Evolutionary conservation across 2,113 vertebrate genomes (phyloP), one percentile per base, ranked within the genome.

Genomic region (Terrapene triunguis): DNA sequence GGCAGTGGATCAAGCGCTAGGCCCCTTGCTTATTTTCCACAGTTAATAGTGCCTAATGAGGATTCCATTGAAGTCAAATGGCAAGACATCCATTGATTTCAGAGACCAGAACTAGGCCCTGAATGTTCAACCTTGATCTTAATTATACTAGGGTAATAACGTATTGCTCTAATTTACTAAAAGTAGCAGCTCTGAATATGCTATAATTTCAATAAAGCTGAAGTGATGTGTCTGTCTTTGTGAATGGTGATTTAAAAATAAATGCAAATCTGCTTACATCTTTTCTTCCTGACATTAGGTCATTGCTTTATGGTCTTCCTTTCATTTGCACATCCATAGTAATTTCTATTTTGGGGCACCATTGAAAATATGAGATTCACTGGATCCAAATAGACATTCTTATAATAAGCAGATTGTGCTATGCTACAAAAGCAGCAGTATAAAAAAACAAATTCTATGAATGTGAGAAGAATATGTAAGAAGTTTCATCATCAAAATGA

Each of bases 211-310:
- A 96, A 95, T 97, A 96, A 87, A 22, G 78, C 87, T 95, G 96
- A 97, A 96, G 91, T 4, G 96, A 97, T 91, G 93, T 97, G 95
- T 98, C 97, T 98, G 96, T 97, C 97, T 98, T 95, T 96, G 93
- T 96, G 97, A 98, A 98, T 98, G 95, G 97, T 96, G 97, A 98
- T 98, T 98, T 86, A 91, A 95, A 96, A 98, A 97, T 96, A 96
- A 97, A 98, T 92, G 97, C 97, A 98, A 98, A 98, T 98, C 96
- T 94, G 96, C 97, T 98, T 97, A 96, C 97, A 98, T 98, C 96
- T 98, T 97, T 98, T 96, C 96, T 98, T 97, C 95, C 97, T 98
- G 98, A 98, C 97, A 98, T 85, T 95, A 98, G 97, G 98, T 98
- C 98, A 98, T 94, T 96, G 95, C 95, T 98, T 98, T 98, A 98